Evolutionary conservation across 1,140 invertebrate genomes (phyloP), one percentile per base, ranked within the genome.

Genomic region (Hormaphis cornu): DNA sequence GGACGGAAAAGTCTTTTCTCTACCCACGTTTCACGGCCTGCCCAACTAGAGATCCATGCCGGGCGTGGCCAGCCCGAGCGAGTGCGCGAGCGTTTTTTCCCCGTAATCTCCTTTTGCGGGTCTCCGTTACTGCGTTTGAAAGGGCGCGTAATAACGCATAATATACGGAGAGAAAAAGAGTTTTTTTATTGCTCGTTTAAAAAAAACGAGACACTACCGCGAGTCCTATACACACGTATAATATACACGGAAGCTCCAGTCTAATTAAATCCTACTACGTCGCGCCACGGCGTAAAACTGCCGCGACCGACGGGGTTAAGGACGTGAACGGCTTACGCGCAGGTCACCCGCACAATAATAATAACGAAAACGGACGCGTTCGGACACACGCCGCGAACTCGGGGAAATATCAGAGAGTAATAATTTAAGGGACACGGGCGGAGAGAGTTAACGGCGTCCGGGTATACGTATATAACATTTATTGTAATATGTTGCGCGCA

Each of bases 241-340:
- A 10, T 24, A 12, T 16, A 56, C 33, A n/a, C 28, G 53, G 4
- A 7, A 1, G 12, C 22, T 1, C 0, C 48, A n/a, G 28, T 66
- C 61, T 66, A 66, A 66, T 66, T 66, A 66, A 66, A 66, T 66
- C 42, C 44, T 22, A 50, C 44, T 26, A 50, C 61, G 24, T 58
- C n/a, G n/a, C n/a, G n/a, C n/a, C n/a, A n/a, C n/a, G n/a, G n/a
- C n/a, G 50, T 66, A 50, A 63, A 63, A 63, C 24, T 63, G 59
- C 6, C 26, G 42, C 33, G 59, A 48, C 59, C 40, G n/a, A 24
- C 24, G 37, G 37, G 28, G 58, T 18, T 20, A 20, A 22, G 18
- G 12, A 63, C 59, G 59, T 63, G 48, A 63, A 63, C 61, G 61
- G 61, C 61, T 50, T 50, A 48, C 42, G 22, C 24, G n/a, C 53